Conservation (phyloP, 2,888 invertebrate genomes). For the Heliconius ethilla region DNA sequence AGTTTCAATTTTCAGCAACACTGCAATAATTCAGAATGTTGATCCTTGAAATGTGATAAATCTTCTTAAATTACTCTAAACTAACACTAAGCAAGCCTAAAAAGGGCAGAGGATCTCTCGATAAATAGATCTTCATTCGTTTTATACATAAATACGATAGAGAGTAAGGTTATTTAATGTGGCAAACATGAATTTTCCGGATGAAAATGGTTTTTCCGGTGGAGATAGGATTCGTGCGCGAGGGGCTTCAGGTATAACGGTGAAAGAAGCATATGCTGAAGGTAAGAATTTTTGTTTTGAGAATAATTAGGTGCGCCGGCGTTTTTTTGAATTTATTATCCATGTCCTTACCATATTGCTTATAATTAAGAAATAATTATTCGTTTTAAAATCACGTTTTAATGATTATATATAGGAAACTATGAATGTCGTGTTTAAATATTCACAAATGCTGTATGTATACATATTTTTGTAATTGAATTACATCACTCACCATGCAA, state of each 20-base stretch:
- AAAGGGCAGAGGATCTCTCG: conserved; percentile 4
- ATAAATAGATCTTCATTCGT: background rate
- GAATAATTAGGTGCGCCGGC: background rate
- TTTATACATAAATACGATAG: background rate
- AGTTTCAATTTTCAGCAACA: conserved; percentile 31
- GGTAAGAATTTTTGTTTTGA: conserved; percentile 56
- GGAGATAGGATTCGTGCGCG: conserved; percentile 54
- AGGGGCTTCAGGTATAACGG: conserved; percentile 51
- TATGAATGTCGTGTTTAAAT: background rate
- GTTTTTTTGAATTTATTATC: background rate
- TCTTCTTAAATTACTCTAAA: conserved; percentile 25
- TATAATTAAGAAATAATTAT: background rate
- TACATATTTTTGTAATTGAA: background rate
- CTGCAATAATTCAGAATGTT: conserved; percentile 33
- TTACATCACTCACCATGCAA: background rate
- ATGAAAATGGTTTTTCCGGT: conserved; percentile 56
- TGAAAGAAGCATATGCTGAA: conserved; percentile 64
- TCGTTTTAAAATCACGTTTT: background rate
- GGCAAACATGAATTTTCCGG: conserved; percentile 67
- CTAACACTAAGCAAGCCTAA: conserved; percentile 17
- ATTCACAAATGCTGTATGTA: background rate
- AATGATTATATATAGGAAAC: too few species aligned
- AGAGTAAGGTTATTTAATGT: conserved; percentile 47
- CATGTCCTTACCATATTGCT: background rate
- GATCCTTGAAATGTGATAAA: conserved; percentile 36